These are phyloP conservation scores for Megaptera novaeangliae DNA, from an alignment of 2,113 vertebrate genomes.

Conservation along the genomic window DNA sequence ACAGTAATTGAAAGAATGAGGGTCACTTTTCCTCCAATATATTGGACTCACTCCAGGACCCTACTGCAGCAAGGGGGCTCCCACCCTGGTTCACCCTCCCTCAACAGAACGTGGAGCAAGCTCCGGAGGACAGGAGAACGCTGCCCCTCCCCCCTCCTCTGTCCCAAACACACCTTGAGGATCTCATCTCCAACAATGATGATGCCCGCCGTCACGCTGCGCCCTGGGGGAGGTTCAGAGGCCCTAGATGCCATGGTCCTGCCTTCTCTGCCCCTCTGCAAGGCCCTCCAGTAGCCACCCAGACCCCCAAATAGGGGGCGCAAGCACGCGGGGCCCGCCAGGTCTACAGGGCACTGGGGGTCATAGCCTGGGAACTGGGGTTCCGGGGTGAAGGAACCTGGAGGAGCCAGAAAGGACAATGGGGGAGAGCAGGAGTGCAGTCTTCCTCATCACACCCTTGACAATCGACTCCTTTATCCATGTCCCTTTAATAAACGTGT, in stretches of 20 bases:
- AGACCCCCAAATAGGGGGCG: slow-evolving; percentile 65
- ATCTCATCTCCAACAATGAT: slow-evolving; percentile 96
- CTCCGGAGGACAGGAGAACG: not conserved
- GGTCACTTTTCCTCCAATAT: not conserved
- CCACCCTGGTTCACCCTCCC: not conserved
- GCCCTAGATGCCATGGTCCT: slow-evolving; percentile 83
- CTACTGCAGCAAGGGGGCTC: not conserved
- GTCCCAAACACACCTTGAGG: slow-evolving; percentile 86
- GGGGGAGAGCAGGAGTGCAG: not conserved
- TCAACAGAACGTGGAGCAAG: not conserved
- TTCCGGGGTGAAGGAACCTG: slow-evolving; percentile 46
- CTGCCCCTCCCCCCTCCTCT: not conserved
- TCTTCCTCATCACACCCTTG: not conserved
- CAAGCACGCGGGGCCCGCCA: not conserved
- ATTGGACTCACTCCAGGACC: not conserved
- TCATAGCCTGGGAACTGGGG: not conserved
- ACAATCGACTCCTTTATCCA: not conserved
- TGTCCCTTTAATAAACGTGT: not conserved
- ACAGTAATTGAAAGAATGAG: not conserved
- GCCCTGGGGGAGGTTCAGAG: slow-evolving; percentile 49
- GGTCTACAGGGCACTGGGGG: slow-evolving; percentile 38
- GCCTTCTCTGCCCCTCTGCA: slow-evolving; percentile 73
- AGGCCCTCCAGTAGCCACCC: slow-evolving; percentile 71
- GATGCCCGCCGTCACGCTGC: slow-evolving; percentile 88
- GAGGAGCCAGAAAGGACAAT: slow-evolving; percentile 50